Base-by-base conservation (phyloP, 2,797 vertebrate species). In the Lithobates pipiens region DNA sequence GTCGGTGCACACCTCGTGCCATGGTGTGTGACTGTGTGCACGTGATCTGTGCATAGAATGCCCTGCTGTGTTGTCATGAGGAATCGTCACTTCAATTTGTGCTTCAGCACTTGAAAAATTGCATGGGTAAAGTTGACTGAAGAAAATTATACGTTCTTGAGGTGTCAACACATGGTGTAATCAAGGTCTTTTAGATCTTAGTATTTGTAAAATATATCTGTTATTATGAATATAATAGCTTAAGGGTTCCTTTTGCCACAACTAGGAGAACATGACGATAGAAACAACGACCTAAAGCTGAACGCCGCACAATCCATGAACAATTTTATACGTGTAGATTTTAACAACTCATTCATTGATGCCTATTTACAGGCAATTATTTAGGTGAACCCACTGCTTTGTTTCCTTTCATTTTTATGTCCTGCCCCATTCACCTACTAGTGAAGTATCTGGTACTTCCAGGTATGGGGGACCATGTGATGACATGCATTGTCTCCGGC, bases 1-100 rank as follows among this genome's bases (percentile, higher is more conserved):
- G 80, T 42, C 70, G 5, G 10, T n/a, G 70, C 70, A 29, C 80
- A 74, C 80, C 80, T 82, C 80, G 80, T 82, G 80, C 80, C 70
- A 74, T 82, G 80, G 73, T 82, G 34, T 82, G 80, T 82, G 80
- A 82, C 80, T 73, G n/a, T 15, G 36, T 32, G 34, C 80, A 82
- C 80, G 54, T 82, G 80, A 82, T 77, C 46, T 27, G 18, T 57
- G 34, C 80, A 34, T 32, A 76, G 71, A 82, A 73, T 23, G 80
- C 10, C 80, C 27, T 10, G 54, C 54, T 61, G 18, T 61, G 54
- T 61, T 61, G 54, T 57, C 54, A 21, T 23, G 54, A 61, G 54
- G 21, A 61, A 61, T 61, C 54, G 18, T 61, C 54, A 23, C 21
- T 61, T n/a, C 5, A 23, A 23, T 54, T 54, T 54, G 15, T 54